Conservation (phyloP, 2,797 vertebrate genomes). For the Pipistrellus pipistrellus region DNA sequence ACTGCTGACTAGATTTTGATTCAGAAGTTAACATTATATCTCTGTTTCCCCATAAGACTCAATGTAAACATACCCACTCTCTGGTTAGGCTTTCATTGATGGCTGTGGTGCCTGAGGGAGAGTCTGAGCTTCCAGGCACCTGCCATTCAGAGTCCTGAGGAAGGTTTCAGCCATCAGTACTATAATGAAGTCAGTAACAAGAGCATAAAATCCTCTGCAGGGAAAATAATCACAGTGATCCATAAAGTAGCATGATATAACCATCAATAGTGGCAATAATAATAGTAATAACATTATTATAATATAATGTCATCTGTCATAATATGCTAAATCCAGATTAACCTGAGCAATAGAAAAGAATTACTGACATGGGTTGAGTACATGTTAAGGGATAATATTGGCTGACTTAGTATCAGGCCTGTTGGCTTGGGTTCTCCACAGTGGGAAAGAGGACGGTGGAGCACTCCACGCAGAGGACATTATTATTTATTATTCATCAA, state of each 20-base stretch:
- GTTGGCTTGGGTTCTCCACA: no score
- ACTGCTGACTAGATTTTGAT: not conserved
- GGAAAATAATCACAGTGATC: conserved; percentile 66
- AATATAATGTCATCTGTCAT: conserved; percentile 52
- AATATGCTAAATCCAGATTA: conserved; percentile 67
- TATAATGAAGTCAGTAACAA: conserved; percentile 57
- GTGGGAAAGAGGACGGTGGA: no score
- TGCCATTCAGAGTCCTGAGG: conserved; percentile 41
- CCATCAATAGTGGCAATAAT: conserved; percentile 60
- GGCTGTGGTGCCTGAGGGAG: not conserved
- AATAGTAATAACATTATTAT: conserved; percentile 71
- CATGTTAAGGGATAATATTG: not conserved
- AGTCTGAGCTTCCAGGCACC: not conserved
- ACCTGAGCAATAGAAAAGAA: conserved; percentile 72
- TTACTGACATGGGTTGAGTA: conserved; percentile 26
- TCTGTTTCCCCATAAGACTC: not conserved
- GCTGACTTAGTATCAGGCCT: no score
- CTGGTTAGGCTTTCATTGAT: not conserved
- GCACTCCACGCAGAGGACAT: no score
- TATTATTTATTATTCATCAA: not conserved
- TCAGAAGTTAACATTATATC: not conserved
- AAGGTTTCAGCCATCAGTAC: conserved; percentile 55
- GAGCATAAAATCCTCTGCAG: conserved; percentile 56
- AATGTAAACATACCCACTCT: not conserved
- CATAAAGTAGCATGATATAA: conserved; percentile 56